Percentiles rank a stretch among this genome's conserved stretches.
phyloP scores from a whole-genome alignment of 2,113 vertebrate species.

The Trematomus loennbergii region DNA sequence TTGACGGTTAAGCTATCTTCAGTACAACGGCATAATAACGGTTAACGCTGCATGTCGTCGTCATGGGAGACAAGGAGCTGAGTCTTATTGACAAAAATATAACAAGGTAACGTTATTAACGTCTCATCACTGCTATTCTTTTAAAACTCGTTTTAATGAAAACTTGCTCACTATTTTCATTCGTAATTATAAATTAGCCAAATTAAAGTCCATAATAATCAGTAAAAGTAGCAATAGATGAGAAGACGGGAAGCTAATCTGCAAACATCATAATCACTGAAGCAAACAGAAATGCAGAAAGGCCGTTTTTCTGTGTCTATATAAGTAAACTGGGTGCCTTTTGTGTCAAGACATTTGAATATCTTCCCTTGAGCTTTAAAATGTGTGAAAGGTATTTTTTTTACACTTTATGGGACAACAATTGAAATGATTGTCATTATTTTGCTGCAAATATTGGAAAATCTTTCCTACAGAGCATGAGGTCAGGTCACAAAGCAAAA shows the following conservation, averaged over 20 bases:
- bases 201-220: background rate
- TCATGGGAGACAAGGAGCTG: constrained; percentile 81
- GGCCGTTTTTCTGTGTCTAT: too few species aligned
- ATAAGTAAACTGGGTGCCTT: background rate
- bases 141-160: background rate
- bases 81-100: constrained; percentile 84
- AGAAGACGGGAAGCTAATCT: background rate
- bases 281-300: background rate
- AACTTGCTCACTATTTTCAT: background rate
- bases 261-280: too few species aligned
- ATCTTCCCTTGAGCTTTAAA: too few species aligned
- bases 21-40: background rate
- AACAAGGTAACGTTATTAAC: constrained; percentile 76
- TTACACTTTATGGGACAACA: background rate
- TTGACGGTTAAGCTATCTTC: background rate
- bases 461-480: background rate
- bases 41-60: background rate
- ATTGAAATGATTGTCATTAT: too few species aligned
- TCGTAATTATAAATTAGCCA: background rate
- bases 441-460: background rate
- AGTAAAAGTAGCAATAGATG: background rate
- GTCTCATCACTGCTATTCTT: too few species aligned
- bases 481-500: background rate
- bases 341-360: too few species aligned
- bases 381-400: too few species aligned